Evolutionary conservation across 2,797 vertebrate genomes (phyloP).

Genomic region (Pteronotus mesoamericanus): DNA sequence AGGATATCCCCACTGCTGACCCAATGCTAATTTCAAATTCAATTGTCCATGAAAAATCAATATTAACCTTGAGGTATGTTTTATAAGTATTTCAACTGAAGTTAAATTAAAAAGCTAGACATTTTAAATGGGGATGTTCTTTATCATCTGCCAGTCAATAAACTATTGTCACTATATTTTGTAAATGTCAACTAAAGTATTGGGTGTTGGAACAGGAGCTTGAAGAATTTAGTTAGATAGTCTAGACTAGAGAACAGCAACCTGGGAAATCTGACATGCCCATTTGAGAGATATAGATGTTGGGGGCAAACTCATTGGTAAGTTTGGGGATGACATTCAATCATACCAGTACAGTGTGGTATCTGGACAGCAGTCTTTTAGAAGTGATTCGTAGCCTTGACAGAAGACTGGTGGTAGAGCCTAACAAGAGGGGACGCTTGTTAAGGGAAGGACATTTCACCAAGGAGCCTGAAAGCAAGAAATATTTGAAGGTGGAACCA

Average conservation of each 20-base stretch:
- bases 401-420: background rate
- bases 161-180: background rate
- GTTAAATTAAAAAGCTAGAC: conserved; percentile 3
- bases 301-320: background rate
- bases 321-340: background rate
- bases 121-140: background rate
- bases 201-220: background rate
- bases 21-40: background rate
- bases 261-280: background rate
- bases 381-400: background rate
- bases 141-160: background rate
- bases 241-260: background rate
- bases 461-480: background rate
- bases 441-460: background rate
- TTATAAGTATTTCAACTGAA: conserved; percentile 4
- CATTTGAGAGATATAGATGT: background rate
- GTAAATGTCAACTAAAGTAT: background rate
- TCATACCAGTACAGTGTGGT: background rate
- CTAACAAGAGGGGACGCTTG: background rate
- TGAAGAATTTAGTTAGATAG: background rate
- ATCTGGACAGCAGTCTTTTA: background rate
- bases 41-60: background rate
- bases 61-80: background rate
- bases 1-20: background rate
- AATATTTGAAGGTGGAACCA: background rate